Base-by-base conservation (phyloP, 2,113 vertebrate species). In the Larimichthys crocea region DNA sequence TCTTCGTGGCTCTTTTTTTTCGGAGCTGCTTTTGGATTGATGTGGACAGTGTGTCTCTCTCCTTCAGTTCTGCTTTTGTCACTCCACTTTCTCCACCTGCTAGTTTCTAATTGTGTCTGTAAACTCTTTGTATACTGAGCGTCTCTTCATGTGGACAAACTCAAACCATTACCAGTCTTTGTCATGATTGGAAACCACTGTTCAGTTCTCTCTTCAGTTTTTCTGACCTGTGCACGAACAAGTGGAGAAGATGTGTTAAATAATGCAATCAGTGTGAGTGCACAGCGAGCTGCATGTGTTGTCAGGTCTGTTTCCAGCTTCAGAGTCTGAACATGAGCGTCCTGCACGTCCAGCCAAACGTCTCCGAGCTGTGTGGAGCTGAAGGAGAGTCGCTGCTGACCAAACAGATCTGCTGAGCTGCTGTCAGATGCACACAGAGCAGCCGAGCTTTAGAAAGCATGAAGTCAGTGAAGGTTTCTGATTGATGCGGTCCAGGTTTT, bases 401-500 rank as follows among this genome's bases (percentile, higher is more conserved):
- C 60, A 75, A 61, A 65, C 53, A 40, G 3, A 56, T 31, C 26
- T 49, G 44, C 71, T 6, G 53, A 42, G 29, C 20, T 19, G 46
- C 20, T n/a, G 29, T 82, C 29, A 82, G 24, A 74, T 29, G 3
- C 31, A 1, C 22, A 53, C 62, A 5, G 26, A 5, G 24, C 67
- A n/a, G 26, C 17, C 56, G 57, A 74, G 50, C 57, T 77, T 69
- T 40, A 50, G 66, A 19, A 78, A 67, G 26, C 70, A 55, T 61
- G 15, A 74, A 74, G 12, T 40, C 31, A 2, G 53, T 8, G 35
- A 49, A 24, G 84, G 59, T 65, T 65, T 79, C 59, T 49, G 55
- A 84, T 24, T 55, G 69, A 86, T 59, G 74, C 11, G 1, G 60
- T 63, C 19, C 5, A 74, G 35, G 56, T 74, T 31, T 29, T 67